Conservation (phyloP, 1,140 invertebrate species). For the Anastatus disparis region DNA sequence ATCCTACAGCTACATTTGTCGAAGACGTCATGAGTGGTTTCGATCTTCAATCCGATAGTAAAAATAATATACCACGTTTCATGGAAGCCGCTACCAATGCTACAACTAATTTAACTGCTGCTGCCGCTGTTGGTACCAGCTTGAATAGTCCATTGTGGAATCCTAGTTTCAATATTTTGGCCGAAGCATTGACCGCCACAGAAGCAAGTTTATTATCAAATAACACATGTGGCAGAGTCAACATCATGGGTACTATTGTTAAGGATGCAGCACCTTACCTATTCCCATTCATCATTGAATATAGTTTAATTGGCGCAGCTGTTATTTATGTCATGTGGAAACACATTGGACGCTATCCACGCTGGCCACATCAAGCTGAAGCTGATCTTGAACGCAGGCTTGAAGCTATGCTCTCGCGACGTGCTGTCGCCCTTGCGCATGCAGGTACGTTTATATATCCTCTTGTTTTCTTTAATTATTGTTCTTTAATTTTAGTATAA, state of each 20-base stretch:
- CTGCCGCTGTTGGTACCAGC: not conserved
- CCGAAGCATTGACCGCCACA: conserved; percentile 68
- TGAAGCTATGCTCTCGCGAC: conserved; percentile 84
- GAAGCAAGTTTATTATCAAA: conserved; percentile 60
- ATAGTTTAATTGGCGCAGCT: conserved; percentile 95
- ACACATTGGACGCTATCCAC: conserved; percentile 87
- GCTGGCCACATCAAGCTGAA: conserved; percentile 76
- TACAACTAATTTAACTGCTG: not conserved
- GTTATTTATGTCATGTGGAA: conserved; percentile 98
- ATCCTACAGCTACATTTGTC: conserved; percentile 62
- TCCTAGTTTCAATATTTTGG: conserved; percentile 70
- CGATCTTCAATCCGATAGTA: conserved; percentile 46
- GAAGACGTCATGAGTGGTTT: conserved; percentile 47
- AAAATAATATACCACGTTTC: conserved; percentile 39
- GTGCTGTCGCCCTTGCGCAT: conserved; percentile 84
- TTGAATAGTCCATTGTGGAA: conserved; percentile 45
- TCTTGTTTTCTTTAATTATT: not conserved
- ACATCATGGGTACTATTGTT: conserved; percentile 93
- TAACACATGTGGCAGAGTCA: conserved; percentile 78
- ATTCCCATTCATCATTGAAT: conserved; percentile 97
- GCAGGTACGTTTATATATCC: conserved; percentile 62
- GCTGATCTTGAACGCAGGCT: conserved; percentile 86
- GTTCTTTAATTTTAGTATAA: too few species aligned
- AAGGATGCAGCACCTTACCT: conserved; percentile 91
- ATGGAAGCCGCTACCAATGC: conserved; percentile 9